Base-by-base conservation (phyloP, 2,113 vertebrate genomes). In the Brachyistius frenatus region DNA sequence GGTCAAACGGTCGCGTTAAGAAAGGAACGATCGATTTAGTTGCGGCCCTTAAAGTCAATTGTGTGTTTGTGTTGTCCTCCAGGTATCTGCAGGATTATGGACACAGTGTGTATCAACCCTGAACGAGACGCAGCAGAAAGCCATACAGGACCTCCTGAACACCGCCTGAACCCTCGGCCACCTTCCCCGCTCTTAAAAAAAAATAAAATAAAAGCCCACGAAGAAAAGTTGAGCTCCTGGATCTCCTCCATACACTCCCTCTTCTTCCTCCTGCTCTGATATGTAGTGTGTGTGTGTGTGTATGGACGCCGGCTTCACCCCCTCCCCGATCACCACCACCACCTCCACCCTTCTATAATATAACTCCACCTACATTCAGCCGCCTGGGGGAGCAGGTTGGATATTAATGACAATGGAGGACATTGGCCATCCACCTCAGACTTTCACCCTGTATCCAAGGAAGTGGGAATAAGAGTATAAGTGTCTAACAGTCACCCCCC, bases 121-220 rank as follows among this genome's bases (percentile, higher is more conserved):
- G 86, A 98, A 94, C 83, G 96, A 98, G 76, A 95, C 94, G 44
- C 98, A 99, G 93, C 96, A 97, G 96, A 97, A 97, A 89, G 98
- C 98, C 90, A 95, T 99, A 84, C 97, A 98, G 91, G 96, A 97
- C 89, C 98, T 99, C 83, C 97, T 99, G 88, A 98, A 95, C 85
- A 94, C 96, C 74, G 97, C 96, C 86, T 91, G 93, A 93, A 86
- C 66, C 78, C 90, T 73, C 93, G 15, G 33, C 76, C 82, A 63
- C 73, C 73, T 81, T 23, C 78, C 79, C 69, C n/a, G 55, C 68
- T 82, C 79, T 76, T 16, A 37, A 32, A 77, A 49, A 49, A 23
- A 23, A 23, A 23, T 23, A 23, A 23, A 23, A 23, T 23, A 23
- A 23, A 81, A 90, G 67, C 81, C 85, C 85, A 81, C 62, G 80